Percentiles rank a stretch among this genome's conserved stretches.
phyloP scores from a whole-genome alignment of 1,140 invertebrate genomes.

The Dufourea novaeangliae region DNA sequence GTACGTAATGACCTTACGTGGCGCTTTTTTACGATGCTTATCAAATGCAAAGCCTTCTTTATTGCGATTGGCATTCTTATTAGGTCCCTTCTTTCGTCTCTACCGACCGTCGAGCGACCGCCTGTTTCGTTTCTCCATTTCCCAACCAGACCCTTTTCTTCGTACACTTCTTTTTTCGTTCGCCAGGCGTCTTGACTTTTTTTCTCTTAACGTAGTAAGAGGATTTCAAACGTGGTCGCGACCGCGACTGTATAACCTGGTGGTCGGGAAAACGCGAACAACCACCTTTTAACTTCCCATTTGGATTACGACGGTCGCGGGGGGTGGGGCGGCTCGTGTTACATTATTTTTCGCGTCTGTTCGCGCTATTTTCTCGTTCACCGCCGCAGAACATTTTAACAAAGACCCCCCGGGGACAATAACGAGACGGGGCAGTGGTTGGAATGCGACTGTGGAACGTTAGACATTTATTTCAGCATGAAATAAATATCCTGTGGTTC shows the following conservation, averaged over 20 bases:
- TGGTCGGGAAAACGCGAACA: constrained; percentile 23
- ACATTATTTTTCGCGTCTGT: constrained; percentile 52
- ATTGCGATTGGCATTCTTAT: constrained; percentile 80
- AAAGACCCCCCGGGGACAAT: not conserved
- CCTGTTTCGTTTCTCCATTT: constrained; percentile 33
- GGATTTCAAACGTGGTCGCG: constrained; percentile 62
- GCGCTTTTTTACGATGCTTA: constrained; percentile 77
- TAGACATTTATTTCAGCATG: constrained; percentile 32
- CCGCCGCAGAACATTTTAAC: constrained; percentile 25
- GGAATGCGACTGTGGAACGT: constrained; percentile 22
- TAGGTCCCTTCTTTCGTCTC: constrained; percentile 58
- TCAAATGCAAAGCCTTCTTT: constrained; percentile 80
- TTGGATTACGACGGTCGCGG: constrained; percentile 56
- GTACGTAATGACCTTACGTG: constrained; percentile 72
- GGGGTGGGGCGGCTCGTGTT: not conserved
- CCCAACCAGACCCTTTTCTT: constrained; percentile 26
- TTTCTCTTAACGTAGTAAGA: too few species aligned
- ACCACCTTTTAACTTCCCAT: constrained; percentile 66
- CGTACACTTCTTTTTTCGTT: not conserved
- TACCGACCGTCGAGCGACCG: constrained; percentile 4
- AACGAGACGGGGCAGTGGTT: not conserved
- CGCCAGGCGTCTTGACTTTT: too few species aligned
- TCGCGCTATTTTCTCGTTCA: constrained; percentile 5
- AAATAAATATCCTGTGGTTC: constrained; percentile 46
- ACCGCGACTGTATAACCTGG: constrained; percentile 32